Base-by-base conservation (phyloP, 2,888 invertebrate species). In the Tholera decimalis region DNA sequence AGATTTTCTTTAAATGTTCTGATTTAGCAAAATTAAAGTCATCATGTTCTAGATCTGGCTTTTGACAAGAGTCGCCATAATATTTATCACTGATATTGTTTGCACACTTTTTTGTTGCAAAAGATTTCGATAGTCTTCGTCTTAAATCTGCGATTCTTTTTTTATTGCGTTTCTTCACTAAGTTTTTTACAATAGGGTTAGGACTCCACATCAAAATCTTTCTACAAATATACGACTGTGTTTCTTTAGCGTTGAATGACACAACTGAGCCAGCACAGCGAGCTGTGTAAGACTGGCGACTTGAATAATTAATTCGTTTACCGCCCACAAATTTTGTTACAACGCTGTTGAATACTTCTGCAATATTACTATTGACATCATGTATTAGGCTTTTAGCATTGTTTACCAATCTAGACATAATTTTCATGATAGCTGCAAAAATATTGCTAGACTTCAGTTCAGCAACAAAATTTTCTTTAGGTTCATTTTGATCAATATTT, bases 41-140 rank as follows among this genome's bases (percentile, higher is more conserved):
- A 51, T 22, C n/a, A 20, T 51, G 9, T 8, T 35, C 20, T n/a
- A 55, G 18, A 20, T 62, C 61, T 26, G 61, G 61, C 22, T 62
- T 62, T 54, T 62, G 37, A 33, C 61, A 55, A 39, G n/a, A 37
- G 9, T 54, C 39, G 18, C 28, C 47, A 47, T 47, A 47, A 47
- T 47, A 13, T 28, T 47, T 46, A 26, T 26, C 46, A 26, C 2
- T n/a, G n/a, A n/a, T 37, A 37, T 37, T 0, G 18, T 37, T 37
- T n/a, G n/a, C n/a, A 18, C 37, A 33, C 33, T 33, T 33, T 33
- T 33, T 33, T 33, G 33, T 37, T 37, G 6, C 15, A 37, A n/a
- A 37, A 37, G 37, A n/a, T n/a, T 15, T 37, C n/a, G 37, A 37
- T 37, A 37, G 15, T 37, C 37, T 37, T 6, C 18, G 7, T n/a